These are phyloP conservation scores for Tenthredo notha DNA, from an alignment of 2,888 invertebrate genomes.

Conservation along the genomic window DNA sequence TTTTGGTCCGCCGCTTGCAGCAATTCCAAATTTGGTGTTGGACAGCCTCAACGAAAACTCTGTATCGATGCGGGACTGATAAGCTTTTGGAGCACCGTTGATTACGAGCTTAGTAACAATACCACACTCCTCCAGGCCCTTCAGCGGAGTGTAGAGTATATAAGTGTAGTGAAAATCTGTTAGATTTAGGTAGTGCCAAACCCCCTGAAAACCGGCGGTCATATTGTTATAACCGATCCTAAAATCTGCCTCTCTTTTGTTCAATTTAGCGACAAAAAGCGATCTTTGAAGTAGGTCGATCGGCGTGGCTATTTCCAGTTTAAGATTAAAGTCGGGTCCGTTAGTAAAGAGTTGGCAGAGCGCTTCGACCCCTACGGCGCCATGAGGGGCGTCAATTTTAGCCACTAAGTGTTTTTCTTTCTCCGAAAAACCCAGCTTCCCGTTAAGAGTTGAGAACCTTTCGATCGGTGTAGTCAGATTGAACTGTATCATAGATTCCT, in stretches of 20 bases:
- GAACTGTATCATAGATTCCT: slow-evolving; percentile 87
- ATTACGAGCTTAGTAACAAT: slow-evolving; percentile 86
- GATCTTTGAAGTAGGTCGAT: slow-evolving; percentile 85
- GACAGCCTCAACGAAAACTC: slow-evolving; percentile 86
- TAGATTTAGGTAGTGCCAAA: slow-evolving; percentile 86
- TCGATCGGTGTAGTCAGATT: slow-evolving; percentile 88
- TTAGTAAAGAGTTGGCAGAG: slow-evolving; percentile 83
- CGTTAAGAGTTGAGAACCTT: slow-evolving; percentile 83
- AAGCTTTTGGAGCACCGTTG: slow-evolving; percentile 77
- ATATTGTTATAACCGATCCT: slow-evolving; percentile 88
- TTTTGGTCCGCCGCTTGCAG: slow-evolving; percentile 69
- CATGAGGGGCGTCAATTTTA: slow-evolving; percentile 84
- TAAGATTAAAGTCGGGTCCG: slow-evolving; percentile 85
- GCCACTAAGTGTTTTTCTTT: slow-evolving; percentile 86
- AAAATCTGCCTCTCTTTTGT: slow-evolving; percentile 86
- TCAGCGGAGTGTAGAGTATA: slow-evolving; percentile 88
- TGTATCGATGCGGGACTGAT: slow-evolving; percentile 80
- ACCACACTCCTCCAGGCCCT: slow-evolving; percentile 89
- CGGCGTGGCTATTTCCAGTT: slow-evolving; percentile 87
- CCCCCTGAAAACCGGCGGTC: slow-evolving; percentile 88
- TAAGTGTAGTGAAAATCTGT: slow-evolving; percentile 90
- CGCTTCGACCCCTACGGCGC: slow-evolving; percentile 86
- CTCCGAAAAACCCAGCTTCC: slow-evolving; percentile 87
- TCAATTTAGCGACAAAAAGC: slow-evolving; percentile 85
- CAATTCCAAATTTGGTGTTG: slow-evolving; percentile 82